phyloP scores from a whole-genome alignment of 2,888 invertebrate genomes.

The Sinopyrophorus schimmeli region DNA sequence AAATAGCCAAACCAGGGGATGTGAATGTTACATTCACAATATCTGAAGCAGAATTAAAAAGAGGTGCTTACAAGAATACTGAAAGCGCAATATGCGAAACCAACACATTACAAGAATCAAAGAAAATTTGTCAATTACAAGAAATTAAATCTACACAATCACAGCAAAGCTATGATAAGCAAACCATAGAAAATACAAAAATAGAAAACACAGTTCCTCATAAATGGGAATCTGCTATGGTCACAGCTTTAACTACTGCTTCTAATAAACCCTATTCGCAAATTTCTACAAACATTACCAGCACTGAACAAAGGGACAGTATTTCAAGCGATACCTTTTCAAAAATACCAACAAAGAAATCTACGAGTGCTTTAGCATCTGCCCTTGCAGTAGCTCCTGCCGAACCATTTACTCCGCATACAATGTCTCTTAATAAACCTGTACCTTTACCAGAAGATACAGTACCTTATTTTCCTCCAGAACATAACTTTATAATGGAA shows the following conservation, averaged over 20 bases:
- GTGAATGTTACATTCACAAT: constrained; percentile 25
- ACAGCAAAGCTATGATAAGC: constrained; percentile 40
- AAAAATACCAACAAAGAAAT: constrained; percentile 47
- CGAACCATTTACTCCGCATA: constrained; percentile 48
- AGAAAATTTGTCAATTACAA: constrained; percentile 16
- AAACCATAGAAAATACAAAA: constrained; percentile 44
- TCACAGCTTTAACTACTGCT: constrained; percentile 70
- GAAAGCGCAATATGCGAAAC: constrained; percentile 6
- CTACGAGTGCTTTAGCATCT: constrained; percentile 47
- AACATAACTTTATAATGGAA: constrained; percentile 61
- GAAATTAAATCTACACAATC: constrained; percentile 10
- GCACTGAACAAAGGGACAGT: constrained; percentile 3
- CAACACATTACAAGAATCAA: no score
- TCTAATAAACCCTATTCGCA: constrained; percentile 61
- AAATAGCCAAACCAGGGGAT: constrained; percentile 16
- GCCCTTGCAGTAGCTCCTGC: constrained; percentile 66
- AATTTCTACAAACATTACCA: constrained; percentile 25
- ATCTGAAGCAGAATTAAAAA: constrained; percentile 18
- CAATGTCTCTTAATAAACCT: constrained; percentile 47
- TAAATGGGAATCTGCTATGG: constrained; percentile 69
- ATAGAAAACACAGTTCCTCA: constrained; percentile 64
- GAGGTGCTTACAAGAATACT: constrained; percentile 12
- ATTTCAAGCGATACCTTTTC: constrained; percentile 40
- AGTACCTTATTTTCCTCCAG: constrained; percentile 68
- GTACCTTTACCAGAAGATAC: constrained; percentile 68